Conservation (phyloP, 2,797 vertebrate genomes). For the Rhinoraja longicauda region DNA sequence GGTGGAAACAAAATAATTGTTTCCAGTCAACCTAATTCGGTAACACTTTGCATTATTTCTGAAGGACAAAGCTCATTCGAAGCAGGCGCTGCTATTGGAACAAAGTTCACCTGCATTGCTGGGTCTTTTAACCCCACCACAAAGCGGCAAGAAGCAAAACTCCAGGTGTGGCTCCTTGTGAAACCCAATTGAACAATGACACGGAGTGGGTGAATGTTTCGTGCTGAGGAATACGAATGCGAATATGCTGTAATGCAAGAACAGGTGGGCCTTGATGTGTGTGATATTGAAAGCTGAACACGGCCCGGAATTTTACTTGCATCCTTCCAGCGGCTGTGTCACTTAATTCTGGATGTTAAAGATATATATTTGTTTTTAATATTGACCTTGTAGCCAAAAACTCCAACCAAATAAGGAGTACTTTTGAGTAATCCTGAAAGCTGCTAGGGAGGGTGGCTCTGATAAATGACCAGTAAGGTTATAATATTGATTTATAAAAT, state of each 20-base stretch:
- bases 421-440: constrained; percentile 67
- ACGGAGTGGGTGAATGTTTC: not conserved
- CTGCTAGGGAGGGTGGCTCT: constrained; percentile 83
- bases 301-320: not conserved
- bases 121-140: constrained; percentile 83
- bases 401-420: constrained; percentile 72
- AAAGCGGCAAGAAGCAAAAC: constrained; percentile 73
- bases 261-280: constrained; percentile 12
- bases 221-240: not conserved
- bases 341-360: constrained; percentile 44
- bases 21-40: not conserved
- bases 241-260: not conserved
- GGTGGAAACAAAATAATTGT: not conserved
- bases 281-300: not conserved
- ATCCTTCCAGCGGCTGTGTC: constrained; percentile 45
- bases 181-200: not conserved
- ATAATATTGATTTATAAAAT: constrained; percentile 58
- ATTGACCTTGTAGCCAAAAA: constrained; percentile 49
- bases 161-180: constrained; percentile 20
- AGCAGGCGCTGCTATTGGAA: constrained; percentile 68
- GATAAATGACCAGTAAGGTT: constrained; percentile 46
- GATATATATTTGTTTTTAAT: constrained; percentile 54
- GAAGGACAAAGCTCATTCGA: constrained; percentile 77
- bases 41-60: constrained; percentile 19
- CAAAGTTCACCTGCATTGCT: constrained; percentile 68